These are phyloP conservation scores for Ambastaia sidthimunki DNA, from an alignment of 2,797 vertebrate species.

Conservation along the genomic window DNA sequence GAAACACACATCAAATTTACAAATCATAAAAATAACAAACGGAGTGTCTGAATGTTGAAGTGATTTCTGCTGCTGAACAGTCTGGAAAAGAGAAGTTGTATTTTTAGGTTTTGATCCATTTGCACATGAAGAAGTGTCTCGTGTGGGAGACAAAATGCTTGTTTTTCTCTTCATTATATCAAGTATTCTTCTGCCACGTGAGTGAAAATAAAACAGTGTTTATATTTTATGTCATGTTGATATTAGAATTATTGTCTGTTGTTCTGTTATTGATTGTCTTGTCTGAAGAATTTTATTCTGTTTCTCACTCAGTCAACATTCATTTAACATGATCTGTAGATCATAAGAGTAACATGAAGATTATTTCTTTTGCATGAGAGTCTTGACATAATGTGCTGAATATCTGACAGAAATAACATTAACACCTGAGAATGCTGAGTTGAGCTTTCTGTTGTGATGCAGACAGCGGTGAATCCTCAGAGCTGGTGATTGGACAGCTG, in stretches of 20 bases:
- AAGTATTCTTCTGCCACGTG: constrained; percentile 38
- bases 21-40: not conserved
- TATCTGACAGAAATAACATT: not conserved
- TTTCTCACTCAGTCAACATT: not conserved
- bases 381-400: not conserved
- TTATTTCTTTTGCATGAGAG: not conserved
- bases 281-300: not conserved
- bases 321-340: not conserved
- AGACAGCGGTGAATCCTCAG: constrained; percentile 40
- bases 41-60: not conserved
- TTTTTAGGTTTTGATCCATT: constrained; percentile 43
- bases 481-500: constrained; percentile 61
- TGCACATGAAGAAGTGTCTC: constrained; percentile 10
- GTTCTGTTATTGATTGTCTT: not conserved
- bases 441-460: constrained; percentile 22
- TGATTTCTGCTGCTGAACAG: constrained; percentile 27
- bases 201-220: constrained; percentile 40
- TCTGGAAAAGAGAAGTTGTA: constrained; percentile 53
- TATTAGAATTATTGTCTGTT: not conserved
- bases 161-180: constrained; percentile 31
- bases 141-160: constrained; percentile 46
- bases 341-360: not conserved
- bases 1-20: not conserved
- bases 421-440: too few relatives aligned
- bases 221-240: not conserved